phyloP scores from a whole-genome alignment of 1,140 invertebrate species.

The Drosophila seguyi region DNA sequence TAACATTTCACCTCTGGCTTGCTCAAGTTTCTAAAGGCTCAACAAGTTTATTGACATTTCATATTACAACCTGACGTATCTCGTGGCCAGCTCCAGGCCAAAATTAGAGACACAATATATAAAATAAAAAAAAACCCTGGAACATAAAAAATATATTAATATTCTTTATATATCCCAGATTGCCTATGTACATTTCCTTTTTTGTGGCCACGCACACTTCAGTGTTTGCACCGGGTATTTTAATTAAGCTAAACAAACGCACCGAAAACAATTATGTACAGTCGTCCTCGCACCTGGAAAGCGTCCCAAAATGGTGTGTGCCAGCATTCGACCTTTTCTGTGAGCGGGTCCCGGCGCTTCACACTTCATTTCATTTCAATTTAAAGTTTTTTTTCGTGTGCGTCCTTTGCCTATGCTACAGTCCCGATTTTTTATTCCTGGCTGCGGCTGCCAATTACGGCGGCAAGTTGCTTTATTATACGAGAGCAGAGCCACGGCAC shows the following conservation, averaged over 20 bases:
- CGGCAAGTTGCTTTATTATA: slow-evolving; percentile 78
- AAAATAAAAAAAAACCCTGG: background rate
- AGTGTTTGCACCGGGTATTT: slow-evolving; percentile 63
- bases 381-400: slow-evolving; percentile 46
- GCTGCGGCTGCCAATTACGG: slow-evolving; percentile 69
- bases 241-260: slow-evolving; percentile 76
- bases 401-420: slow-evolving; percentile 55
- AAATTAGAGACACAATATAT: slow-evolving; percentile 6
- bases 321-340: slow-evolving; percentile 15
- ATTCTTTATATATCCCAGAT: slow-evolving; percentile 8
- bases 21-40: background rate
- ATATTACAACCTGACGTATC: slow-evolving; percentile 11
- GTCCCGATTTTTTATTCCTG: slow-evolving; percentile 34
- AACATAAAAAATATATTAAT: slow-evolving; percentile 25
- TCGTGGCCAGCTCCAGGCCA: slow-evolving; percentile 10
- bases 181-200: slow-evolving; percentile 39
- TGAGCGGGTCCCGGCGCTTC: slow-evolving; percentile 43
- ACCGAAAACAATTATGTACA: slow-evolving; percentile 48
- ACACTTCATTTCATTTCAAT: slow-evolving; percentile 78
- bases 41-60: background rate
- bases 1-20: background rate
- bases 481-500: background rate
- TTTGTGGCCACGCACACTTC: slow-evolving; percentile 42
- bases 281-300: slow-evolving; percentile 3
- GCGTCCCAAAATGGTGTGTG: background rate